Evolutionary conservation across 1,140 invertebrate genomes (phyloP).

Genomic region (Zelostemma sp.): DNA sequence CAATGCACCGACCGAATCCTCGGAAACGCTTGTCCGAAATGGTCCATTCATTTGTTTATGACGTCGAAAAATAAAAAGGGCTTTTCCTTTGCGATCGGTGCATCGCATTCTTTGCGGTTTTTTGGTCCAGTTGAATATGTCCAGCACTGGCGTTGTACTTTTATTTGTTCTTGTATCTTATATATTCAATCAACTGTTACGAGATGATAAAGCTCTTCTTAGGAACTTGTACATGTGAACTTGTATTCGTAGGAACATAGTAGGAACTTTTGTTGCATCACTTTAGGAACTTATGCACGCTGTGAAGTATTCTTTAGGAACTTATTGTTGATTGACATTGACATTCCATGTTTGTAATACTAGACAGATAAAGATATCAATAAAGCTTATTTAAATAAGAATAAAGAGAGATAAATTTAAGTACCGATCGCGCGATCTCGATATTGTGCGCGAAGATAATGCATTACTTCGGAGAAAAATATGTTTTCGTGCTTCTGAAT

Average conservation of each 20-base stretch:
- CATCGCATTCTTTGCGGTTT: slow-evolving; percentile 22
- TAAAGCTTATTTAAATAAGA: neutral
- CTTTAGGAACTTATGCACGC: slow-evolving; percentile 39
- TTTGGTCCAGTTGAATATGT: slow-evolving; percentile 16
- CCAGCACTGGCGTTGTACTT: slow-evolving; percentile 35
- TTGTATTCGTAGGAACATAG: slow-evolving; percentile 26
- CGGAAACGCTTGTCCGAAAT: neutral
- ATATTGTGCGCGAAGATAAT: neutral
- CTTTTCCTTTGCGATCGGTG: slow-evolving; percentile 1
- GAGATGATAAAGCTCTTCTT: slow-evolving; percentile 37
- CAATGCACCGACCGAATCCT: slow-evolving; percentile 13
- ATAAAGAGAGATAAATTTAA: neutral
- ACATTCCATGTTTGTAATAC: slow-evolving; percentile 11
- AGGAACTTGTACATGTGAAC: slow-evolving; percentile 33
- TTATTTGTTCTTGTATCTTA: slow-evolving; percentile 35
- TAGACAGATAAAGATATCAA: slow-evolving; percentile 1
- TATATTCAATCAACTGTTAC: slow-evolving; percentile 24
- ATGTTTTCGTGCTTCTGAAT: no score
- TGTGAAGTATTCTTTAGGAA: slow-evolving; percentile 45
- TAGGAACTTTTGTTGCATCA: slow-evolving; percentile 44
- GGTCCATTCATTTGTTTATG: neutral
- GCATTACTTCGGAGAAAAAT: no score
- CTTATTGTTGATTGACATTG: slow-evolving; percentile 39
- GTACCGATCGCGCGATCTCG: neutral
- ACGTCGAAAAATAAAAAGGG: neutral